These are phyloP conservation scores for Rhinophrynus dorsalis DNA, from an alignment of 2,797 vertebrate genomes.

Conservation along the genomic window DNA sequence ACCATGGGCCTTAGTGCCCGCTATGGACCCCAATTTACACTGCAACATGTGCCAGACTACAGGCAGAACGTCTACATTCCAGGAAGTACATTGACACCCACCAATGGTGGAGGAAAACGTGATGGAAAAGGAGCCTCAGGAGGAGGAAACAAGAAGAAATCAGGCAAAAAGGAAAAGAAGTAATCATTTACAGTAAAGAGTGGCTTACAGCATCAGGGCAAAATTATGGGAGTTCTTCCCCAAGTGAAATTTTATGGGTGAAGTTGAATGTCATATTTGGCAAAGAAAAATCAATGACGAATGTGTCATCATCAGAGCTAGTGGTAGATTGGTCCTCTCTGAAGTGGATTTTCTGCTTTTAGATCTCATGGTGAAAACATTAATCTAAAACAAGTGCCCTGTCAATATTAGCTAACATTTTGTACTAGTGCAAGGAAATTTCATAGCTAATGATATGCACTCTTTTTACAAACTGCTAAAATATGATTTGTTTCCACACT, in stretches of 20 bases:
- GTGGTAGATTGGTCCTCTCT: conserved; percentile 38
- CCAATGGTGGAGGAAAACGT: conserved; percentile 80
- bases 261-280: conserved; percentile 62
- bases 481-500: conserved; percentile 38
- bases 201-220: conserved; percentile 61
- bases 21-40: conserved; percentile 95
- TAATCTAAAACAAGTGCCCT: conserved; percentile 71
- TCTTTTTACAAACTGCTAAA: conserved; percentile 46
- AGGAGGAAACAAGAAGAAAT: conserved; percentile 99
- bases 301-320: conserved; percentile 60
- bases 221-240: conserved; percentile 56
- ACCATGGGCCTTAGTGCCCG: conserved; percentile 95
- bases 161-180: conserved; percentile 97
- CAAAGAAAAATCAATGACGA: conserved; percentile 52
- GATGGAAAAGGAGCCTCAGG: conserved; percentile 74
- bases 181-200: conserved; percentile 65
- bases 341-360: conserved; percentile 52
- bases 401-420: conserved; percentile 63
- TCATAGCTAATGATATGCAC: conserved; percentile 54
- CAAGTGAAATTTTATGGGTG: conserved; percentile 58
- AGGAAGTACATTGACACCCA: conserved; percentile 87
- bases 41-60: conserved; percentile 97
- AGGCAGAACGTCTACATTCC: conserved; percentile 98
- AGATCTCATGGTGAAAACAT: conserved; percentile 57
- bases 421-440: conserved; percentile 56